Conservation (phyloP, 1,140 invertebrate species). For the Medauroidea extradentata region DNA sequence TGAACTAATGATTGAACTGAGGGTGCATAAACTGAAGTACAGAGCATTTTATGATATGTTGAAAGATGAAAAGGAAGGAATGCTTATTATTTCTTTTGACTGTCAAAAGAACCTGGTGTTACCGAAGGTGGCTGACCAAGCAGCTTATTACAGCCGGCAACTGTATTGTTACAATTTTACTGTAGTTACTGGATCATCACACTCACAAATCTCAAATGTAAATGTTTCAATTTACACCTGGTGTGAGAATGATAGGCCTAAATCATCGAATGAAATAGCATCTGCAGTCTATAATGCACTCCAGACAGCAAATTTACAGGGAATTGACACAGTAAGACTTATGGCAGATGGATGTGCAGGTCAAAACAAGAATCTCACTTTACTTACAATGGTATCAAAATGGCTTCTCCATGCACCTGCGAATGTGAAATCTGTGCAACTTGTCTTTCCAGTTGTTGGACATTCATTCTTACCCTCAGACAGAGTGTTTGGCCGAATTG, state of each 20-base stretch:
- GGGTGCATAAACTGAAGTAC: too few species aligned
- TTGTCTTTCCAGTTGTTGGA: slow-evolving; percentile 28
- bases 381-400: slow-evolving; percentile 20
- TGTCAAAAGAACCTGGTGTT: slow-evolving; percentile 39
- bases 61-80: slow-evolving; percentile 23
- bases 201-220: slow-evolving; percentile 21
- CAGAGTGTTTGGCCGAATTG: slow-evolving; percentile 24
- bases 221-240: slow-evolving; percentile 30
- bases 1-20: too few species aligned
- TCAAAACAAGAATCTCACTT: slow-evolving; percentile 28
- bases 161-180: slow-evolving; percentile 39
- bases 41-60: too few species aligned
- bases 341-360: slow-evolving; percentile 29
- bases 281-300: slow-evolving; percentile 20
- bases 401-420: slow-evolving; percentile 21
- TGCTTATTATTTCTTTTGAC: slow-evolving; percentile 34
- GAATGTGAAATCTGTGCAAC: slow-evolving; percentile 20
- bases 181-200: slow-evolving; percentile 31
- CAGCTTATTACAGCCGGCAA: slow-evolving; percentile 36
- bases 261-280: slow-evolving; percentile 26
- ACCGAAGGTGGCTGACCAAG: slow-evolving; percentile 32
- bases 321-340: slow-evolving; percentile 19
- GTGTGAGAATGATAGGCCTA: slow-evolving; percentile 20
- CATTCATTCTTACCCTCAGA: slow-evolving; percentile 30
- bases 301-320: background rate